phyloP scores from a whole-genome alignment of 2,113 vertebrate species.

The Engystomops pustulosus region DNA sequence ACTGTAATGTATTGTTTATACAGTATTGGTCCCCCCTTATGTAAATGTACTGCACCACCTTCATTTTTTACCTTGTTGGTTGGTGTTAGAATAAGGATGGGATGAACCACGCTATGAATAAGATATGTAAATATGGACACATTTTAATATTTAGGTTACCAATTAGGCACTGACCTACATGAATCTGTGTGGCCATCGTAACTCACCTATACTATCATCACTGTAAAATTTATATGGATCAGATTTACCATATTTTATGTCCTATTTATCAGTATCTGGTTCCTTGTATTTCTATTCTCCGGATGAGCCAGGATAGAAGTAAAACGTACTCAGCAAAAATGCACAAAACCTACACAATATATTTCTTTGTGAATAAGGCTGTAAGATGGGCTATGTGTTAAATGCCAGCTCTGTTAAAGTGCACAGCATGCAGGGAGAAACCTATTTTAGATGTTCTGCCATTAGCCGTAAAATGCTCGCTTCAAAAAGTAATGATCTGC shows the following conservation, averaged over 20 bases:
- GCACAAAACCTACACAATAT: conserved; percentile 10
- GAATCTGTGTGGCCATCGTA: no score
- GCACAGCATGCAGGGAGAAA: conserved; percentile 5
- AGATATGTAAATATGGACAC: no score
- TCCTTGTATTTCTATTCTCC: neutral
- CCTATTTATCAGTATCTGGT: neutral
- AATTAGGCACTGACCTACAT: no score
- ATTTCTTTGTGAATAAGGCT: conserved; percentile 9
- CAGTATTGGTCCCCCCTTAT: no score
- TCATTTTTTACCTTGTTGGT: no score
- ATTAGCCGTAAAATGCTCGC: conserved; percentile 17
- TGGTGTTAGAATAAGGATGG: no score
- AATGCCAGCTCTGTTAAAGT: neutral
- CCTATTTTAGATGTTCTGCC: conserved; percentile 13
- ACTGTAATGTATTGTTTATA: no score
- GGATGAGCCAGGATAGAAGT: neutral
- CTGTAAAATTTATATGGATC: no score
- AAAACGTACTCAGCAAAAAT: conserved; percentile 24
- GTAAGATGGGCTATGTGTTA: neutral
- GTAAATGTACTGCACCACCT: no score
- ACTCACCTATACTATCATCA: no score
- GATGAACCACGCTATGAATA: no score
- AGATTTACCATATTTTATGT: neutral
- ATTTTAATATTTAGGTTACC: no score
- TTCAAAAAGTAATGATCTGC: conserved; percentile 35